These are phyloP conservation scores for Synergus umbraculus DNA, from an alignment of 2,888 invertebrate genomes.

Conservation along the genomic window DNA sequence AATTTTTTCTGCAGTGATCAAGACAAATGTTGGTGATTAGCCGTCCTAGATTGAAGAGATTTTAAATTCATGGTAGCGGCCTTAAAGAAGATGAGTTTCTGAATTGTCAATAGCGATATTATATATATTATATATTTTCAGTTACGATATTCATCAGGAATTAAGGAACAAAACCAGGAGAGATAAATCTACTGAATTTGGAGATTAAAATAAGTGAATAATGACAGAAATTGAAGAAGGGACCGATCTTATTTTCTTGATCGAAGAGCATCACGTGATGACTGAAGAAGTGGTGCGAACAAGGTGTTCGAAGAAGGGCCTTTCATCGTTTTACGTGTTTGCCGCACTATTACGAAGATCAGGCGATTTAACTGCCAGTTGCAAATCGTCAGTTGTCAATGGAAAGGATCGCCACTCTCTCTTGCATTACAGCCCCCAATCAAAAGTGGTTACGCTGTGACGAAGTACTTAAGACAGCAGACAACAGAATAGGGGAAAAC, in stretches of 20 bases:
- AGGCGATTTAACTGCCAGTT: conserved; percentile 23
- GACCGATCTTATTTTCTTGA: not conserved
- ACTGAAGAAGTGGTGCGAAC: not conserved
- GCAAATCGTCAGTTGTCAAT: conserved; percentile 24
- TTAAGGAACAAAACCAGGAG: not conserved
- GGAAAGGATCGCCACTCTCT: conserved; percentile 23
- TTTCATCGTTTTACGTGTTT: not conserved
- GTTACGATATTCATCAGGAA: not conserved
- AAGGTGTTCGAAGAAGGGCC: not conserved
- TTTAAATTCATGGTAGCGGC: not conserved
- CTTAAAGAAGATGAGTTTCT: not conserved
- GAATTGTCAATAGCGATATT: not conserved
- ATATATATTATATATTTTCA: too few relatives aligned
- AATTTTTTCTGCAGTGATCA: not conserved
- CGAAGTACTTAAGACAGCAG: conserved; percentile 29
- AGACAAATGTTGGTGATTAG: conserved; percentile 5
- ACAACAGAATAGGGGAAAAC: conserved; percentile 20
- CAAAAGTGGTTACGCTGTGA: conserved; percentile 34
- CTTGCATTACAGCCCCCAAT: conserved; percentile 13
- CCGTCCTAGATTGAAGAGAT: not conserved
- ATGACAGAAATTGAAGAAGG: not conserved
- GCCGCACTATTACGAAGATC: not conserved
- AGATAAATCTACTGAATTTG: too few relatives aligned
- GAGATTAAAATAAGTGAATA: not conserved
- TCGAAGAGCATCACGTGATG: not conserved